Evolutionary conservation across 1,140 invertebrate genomes (phyloP).

Genomic region (Macrocentrus cingulum): DNA sequence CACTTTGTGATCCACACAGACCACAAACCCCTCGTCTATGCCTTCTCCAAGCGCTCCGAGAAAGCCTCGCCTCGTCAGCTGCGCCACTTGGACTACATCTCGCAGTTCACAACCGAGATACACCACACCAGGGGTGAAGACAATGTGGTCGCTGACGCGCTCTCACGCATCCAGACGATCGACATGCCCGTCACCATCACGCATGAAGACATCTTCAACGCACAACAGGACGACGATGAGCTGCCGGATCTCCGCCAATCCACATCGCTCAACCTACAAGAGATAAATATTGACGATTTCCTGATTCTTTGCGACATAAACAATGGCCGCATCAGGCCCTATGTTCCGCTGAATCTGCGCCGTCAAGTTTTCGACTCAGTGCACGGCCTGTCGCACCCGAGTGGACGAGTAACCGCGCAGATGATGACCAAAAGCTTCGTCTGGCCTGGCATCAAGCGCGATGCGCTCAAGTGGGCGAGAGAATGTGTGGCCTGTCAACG

Average conservation of each 20-base stretch:
- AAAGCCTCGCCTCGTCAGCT: constrained; percentile 38
- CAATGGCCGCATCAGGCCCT: constrained; percentile 17
- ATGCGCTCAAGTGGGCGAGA: constrained; percentile 33
- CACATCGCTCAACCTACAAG: constrained; percentile 5
- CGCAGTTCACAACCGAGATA: constrained; percentile 47
- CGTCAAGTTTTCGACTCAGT: constrained; percentile 34
- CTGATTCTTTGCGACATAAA: too few species aligned
- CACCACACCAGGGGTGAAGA: constrained; percentile 40
- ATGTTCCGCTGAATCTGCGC: constrained; percentile 33
- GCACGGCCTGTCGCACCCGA: constrained; percentile 39
- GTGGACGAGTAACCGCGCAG: constrained; percentile 31
- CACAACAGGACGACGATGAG: constrained; percentile 24
- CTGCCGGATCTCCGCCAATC: neutral
- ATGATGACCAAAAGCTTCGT: constrained; percentile 48
- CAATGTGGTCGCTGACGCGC: constrained; percentile 40
- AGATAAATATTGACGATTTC: constrained; percentile 38
- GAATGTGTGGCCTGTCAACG: constrained; percentile 36
- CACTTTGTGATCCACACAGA: constrained; percentile 42
- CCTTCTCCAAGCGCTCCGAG: constrained; percentile 32
- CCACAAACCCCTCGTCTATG: constrained; percentile 45
- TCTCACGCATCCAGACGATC: constrained; percentile 31
- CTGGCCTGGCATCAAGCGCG: constrained; percentile 47
- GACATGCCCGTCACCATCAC: constrained; percentile 24
- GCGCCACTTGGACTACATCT: constrained; percentile 44
- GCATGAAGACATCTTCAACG: constrained; percentile 26